These are phyloP conservation scores for Acanthopleura granulata DNA, from an alignment of 2,888 invertebrate genomes.

Conservation along the genomic window DNA sequence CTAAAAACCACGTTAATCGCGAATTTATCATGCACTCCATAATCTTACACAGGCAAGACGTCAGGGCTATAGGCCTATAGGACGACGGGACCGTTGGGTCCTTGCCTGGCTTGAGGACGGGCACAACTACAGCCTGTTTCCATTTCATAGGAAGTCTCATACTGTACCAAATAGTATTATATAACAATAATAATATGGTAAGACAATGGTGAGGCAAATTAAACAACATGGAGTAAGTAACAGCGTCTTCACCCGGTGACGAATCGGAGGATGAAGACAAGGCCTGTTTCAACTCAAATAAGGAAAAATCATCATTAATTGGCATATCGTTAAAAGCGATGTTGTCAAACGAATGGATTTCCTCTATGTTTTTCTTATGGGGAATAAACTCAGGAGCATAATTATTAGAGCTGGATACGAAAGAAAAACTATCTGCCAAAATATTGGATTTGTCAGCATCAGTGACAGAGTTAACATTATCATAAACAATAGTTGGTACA, in stretches of 20 bases:
- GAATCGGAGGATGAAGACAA: not conserved
- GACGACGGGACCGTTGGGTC: not conserved
- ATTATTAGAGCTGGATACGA: not conserved
- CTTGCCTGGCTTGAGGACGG: constrained; percentile 9
- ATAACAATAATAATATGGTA: not conserved
- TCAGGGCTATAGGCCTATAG: constrained; percentile 18
- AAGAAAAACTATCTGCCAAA: not conserved
- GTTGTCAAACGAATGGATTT: not conserved
- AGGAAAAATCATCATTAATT: constrained; percentile 11
- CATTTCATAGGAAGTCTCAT: not conserved
- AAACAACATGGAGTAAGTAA: not conserved
- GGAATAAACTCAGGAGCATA: not conserved
- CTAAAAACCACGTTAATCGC: not conserved
- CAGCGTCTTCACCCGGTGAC: constrained; percentile 8
- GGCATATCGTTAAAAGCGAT: not conserved
- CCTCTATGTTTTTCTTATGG: not conserved
- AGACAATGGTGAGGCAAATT: not conserved
- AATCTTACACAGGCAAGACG: not conserved
- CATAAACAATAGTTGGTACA: not conserved
- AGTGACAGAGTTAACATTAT: not conserved
- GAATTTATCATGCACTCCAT: constrained; percentile 11
- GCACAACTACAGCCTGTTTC: constrained; percentile 2
- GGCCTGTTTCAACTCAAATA: constrained; percentile 12
- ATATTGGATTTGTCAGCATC: not conserved
- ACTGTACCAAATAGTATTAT: constrained; percentile 1